A percentile compares a stretch with the other conserved stretches of the same genome.
Conservation (phyloP, 2,888 invertebrate species). For the Drosophila leonis region DNA sequence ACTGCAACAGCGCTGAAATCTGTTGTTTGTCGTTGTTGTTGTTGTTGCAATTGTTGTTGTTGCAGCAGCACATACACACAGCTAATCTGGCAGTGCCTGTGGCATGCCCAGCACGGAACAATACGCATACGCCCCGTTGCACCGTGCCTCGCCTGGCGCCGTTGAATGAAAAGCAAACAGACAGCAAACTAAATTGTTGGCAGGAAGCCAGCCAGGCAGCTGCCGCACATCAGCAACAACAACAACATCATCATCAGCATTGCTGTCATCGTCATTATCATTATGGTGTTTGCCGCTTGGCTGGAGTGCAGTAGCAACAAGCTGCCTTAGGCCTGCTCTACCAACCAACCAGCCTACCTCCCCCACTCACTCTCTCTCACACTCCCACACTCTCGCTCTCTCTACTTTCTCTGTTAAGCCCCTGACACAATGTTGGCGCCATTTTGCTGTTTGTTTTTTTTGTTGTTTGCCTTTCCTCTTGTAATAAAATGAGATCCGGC, state of each 20-base stretch:
- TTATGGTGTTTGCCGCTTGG: constrained; percentile 57
- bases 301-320: constrained; percentile 67
- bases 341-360: not conserved
- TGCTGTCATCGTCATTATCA: constrained; percentile 7
- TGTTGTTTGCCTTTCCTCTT: constrained; percentile 79
- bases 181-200: constrained; percentile 71
- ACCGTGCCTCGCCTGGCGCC: not conserved
- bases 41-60: constrained; percentile 31
- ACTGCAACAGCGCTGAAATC: constrained; percentile 28
- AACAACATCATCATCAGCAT: constrained; percentile 4
- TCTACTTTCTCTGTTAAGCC: constrained; percentile 14
- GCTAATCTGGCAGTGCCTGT: constrained; percentile 71
- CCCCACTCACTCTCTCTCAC: too few relatives aligned
- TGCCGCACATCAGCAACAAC: constrained; percentile 45
- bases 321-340: constrained; percentile 45
- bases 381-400: not conserved
- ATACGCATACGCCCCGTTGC: constrained; percentile 71
- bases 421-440: constrained; percentile 76
- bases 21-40: constrained; percentile 34
- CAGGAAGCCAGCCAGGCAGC: constrained; percentile 66
- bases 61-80: constrained; percentile 35
- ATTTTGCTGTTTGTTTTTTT: constrained; percentile 81
- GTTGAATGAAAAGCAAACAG: constrained; percentile 50
- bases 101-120: constrained; percentile 48
- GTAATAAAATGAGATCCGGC: constrained; percentile 80